A percentile compares a stretch with the other conserved stretches of the same genome.
These are phyloP conservation scores for Paracanthobrama guichenoti DNA, from an alignment of 2,113 vertebrate genomes.

Conservation along the genomic window DNA sequence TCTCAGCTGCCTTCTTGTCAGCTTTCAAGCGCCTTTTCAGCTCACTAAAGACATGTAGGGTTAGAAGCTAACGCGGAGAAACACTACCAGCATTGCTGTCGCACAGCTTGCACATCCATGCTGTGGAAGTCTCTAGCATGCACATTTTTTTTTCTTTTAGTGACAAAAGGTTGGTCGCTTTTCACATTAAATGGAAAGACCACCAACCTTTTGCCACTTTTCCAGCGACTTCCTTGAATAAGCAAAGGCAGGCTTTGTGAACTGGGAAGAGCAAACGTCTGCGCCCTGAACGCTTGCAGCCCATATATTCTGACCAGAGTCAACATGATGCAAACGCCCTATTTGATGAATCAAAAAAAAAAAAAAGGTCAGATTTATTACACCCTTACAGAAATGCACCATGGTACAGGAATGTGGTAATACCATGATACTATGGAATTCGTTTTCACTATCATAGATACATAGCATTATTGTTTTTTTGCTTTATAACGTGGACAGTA, in stretches of 20 bases:
- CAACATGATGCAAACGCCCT: constrained; percentile 70
- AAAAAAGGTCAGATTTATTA: constrained; percentile 42
- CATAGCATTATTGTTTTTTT: not conserved
- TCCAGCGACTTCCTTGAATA: constrained; percentile 70
- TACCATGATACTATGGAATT: not conserved
- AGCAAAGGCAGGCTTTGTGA: constrained; percentile 63
- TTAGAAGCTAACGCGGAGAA: not conserved
- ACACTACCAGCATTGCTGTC: not conserved
- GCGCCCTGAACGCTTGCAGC: constrained; percentile 73
- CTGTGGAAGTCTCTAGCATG: not conserved
- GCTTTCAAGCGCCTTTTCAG: constrained; percentile 93
- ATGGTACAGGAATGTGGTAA: not conserved
- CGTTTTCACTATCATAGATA: not conserved
- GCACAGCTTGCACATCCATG: not conserved
- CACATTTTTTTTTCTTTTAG: constrained; percentile 16
- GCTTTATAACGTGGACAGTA: not conserved
- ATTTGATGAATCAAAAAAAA: constrained; percentile 52
- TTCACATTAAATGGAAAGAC: constrained; percentile 76
- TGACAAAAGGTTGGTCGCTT: constrained; percentile 82
- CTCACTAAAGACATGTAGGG: constrained; percentile 77
- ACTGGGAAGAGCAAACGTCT: constrained; percentile 67
- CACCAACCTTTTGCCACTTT: constrained; percentile 84
- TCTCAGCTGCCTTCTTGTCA: constrained; percentile 90
- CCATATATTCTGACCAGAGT: constrained; percentile 73
- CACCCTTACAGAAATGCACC: constrained; percentile 45